Percentiles rank a stretch among this genome's conserved stretches.
Evolutionary conservation across 2,888 invertebrate species (phyloP).

Genomic region (Perizoma affinitatum): DNA sequence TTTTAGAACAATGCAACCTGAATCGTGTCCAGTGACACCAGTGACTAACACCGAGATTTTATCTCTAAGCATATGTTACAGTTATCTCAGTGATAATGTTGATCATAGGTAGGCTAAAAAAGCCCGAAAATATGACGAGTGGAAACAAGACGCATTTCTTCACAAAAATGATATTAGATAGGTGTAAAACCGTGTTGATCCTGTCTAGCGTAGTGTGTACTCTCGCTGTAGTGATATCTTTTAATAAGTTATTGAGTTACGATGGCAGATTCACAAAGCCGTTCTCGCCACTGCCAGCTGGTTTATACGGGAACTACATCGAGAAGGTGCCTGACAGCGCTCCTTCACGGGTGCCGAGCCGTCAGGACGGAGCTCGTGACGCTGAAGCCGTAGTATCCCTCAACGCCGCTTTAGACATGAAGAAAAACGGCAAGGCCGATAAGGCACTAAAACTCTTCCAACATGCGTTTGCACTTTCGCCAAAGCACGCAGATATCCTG

Average conservation of each 20-base stretch:
- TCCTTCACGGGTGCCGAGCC: constrained; percentile 44
- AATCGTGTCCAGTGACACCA: constrained; percentile 56
- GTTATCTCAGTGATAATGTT: constrained; percentile 62
- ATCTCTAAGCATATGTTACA: constrained; percentile 51
- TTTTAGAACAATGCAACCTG: constrained; percentile 65
- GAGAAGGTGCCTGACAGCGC: constrained; percentile 59
- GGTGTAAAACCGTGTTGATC: constrained; percentile 73
- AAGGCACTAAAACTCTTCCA: constrained; percentile 94
- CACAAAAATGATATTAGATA: constrained; percentile 71
- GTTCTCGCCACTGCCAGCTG: constrained; percentile 73
- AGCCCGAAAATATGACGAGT: constrained; percentile 67
- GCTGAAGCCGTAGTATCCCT: constrained; percentile 93
- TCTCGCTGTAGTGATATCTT: constrained; percentile 69
- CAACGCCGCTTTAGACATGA: constrained; percentile 93
- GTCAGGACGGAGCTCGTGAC: constrained; percentile 60
- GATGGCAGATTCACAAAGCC: constrained; percentile 70
- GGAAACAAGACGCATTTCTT: constrained; percentile 55
- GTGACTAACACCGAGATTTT: constrained; percentile 54
- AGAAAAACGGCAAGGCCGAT: constrained; percentile 90
- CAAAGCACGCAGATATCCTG: constrained; percentile 95
- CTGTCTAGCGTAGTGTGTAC: constrained; percentile 75
- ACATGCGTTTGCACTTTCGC: constrained; percentile 96
- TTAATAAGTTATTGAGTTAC: constrained; percentile 69
- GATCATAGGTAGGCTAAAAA: constrained; percentile 67
- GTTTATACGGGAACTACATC: constrained; percentile 70